A percentile compares a stretch with the other conserved stretches of the same genome.
phyloP scores from a whole-genome alignment of 1,140 invertebrate species.

The Cherax quadricarinatus region DNA sequence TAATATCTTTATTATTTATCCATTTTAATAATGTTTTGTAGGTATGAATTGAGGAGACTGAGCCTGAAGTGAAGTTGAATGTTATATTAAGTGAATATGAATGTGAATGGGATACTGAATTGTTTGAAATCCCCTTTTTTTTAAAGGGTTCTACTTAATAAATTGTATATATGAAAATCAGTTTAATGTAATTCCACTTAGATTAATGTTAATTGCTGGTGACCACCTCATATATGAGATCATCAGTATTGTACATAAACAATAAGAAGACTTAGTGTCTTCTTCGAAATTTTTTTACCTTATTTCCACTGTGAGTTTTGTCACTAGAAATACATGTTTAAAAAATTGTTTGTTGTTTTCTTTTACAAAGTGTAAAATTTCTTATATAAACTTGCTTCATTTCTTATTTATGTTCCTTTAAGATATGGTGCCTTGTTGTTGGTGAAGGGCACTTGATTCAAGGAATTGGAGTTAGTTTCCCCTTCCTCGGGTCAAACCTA shows the following conservation, averaged over 20 bases:
- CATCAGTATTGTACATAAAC: not conserved
- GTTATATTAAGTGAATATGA: not conserved
- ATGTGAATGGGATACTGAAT: not conserved
- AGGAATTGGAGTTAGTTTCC: too few species aligned
- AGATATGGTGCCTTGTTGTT: too few species aligned
- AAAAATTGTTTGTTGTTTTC: not conserved
- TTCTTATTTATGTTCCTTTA: too few species aligned
- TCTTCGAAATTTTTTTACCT: not conserved
- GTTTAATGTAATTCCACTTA: not conserved
- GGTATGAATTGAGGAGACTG: not conserved
- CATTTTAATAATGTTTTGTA: not conserved
- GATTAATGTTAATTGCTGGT: not conserved
- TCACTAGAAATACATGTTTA: slow-evolving; percentile 18
- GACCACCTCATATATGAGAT: not conserved
- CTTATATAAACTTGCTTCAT: not conserved
- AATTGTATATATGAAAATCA: not conserved
- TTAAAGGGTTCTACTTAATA: not conserved
- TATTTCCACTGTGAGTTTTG: slow-evolving; percentile 12
- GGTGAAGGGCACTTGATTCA: too few species aligned
- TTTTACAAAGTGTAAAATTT: not conserved
- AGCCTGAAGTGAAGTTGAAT: slow-evolving; percentile 2
- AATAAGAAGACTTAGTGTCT: not conserved
- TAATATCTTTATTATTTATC: not conserved
- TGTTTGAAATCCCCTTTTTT: not conserved
- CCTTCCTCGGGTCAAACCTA: too few species aligned